Conservation (phyloP, 2,797 vertebrate genomes). For the Acanthurus leucopareius region DNA sequence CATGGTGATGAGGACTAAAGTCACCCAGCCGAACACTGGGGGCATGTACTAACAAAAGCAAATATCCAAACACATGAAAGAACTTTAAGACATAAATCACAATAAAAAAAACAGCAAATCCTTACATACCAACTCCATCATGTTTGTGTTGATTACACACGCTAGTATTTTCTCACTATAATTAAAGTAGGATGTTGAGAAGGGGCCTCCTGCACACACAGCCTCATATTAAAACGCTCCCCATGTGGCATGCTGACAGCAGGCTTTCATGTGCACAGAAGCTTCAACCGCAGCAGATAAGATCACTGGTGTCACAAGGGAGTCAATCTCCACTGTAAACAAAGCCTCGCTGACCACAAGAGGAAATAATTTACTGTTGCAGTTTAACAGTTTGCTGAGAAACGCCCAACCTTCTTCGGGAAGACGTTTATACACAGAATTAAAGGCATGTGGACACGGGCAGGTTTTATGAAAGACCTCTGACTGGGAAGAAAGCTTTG, state of each 20-base stretch:
- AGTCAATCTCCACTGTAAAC: slow-evolving; percentile 73
- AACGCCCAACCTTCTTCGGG: slow-evolving; percentile 42
- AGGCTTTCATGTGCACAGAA: slow-evolving; percentile 47
- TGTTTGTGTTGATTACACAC: slow-evolving; percentile 10
- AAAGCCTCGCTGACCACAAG: slow-evolving; percentile 52
- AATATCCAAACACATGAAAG: neutral
- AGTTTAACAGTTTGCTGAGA: slow-evolving; percentile 63
- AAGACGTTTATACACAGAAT: slow-evolving; percentile 45
- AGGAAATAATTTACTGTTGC: slow-evolving; percentile 74
- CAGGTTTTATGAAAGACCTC: neutral
- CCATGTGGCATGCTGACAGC: slow-evolving; percentile 33
- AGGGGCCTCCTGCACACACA: neutral
- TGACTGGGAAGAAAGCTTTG: neutral
- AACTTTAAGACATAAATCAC: neutral
- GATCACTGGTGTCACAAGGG: slow-evolving; percentile 60
- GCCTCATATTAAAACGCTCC: slow-evolving; percentile 27
- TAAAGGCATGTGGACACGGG: slow-evolving; percentile 30
- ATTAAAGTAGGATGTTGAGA: slow-evolving; percentile 24
- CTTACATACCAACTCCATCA: neutral
- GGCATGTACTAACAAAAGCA: neutral
- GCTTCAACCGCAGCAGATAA: slow-evolving; percentile 51
- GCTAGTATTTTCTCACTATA: neutral
- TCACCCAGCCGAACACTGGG: slow-evolving; percentile 12
- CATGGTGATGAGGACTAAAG: slow-evolving; percentile 11
- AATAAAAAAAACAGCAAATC: neutral